Evolutionary conservation across 2,797 vertebrate species (phyloP).

Genomic region (Sebastes miniatus): DNA sequence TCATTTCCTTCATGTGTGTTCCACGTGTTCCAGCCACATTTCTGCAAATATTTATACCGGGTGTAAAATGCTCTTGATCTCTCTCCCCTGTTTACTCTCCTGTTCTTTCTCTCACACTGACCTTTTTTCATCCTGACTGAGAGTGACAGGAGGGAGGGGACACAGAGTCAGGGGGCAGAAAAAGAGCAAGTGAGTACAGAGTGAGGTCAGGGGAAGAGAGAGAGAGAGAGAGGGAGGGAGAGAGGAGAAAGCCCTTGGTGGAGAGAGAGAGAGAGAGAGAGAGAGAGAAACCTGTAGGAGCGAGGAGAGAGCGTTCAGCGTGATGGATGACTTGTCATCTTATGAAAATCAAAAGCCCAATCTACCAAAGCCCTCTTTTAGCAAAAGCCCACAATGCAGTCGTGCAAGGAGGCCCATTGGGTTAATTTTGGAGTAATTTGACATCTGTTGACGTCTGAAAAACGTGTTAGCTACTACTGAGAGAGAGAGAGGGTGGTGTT

Average conservation of each 20-base stretch:
- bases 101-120: conserved; percentile 80
- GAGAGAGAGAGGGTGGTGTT: conserved; percentile 38
- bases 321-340: conserved; percentile 81
- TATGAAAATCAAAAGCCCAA: conserved; percentile 72
- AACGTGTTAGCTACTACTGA: conserved; percentile 72
- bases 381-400: conserved; percentile 63
- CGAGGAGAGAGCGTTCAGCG: conserved; percentile 19
- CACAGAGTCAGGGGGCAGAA: conserved; percentile 47
- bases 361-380: conserved; percentile 54
- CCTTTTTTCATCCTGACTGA: conserved; percentile 77
- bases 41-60: conserved; percentile 86
- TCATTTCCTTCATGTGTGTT: conserved; percentile 83
- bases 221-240: conserved; percentile 11
- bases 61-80: conserved; percentile 87
- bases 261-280: neutral
- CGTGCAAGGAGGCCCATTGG: conserved; percentile 66
- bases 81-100: conserved; percentile 83
- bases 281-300: neutral
- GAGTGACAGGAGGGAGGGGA: conserved; percentile 75
- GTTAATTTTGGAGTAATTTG: conserved; percentile 81
- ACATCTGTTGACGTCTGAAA: conserved; percentile 77
- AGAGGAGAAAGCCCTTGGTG: neutral
- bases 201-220: conserved; percentile 57
- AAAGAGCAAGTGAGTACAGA: conserved; percentile 56
- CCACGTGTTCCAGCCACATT: conserved; percentile 84